phyloP scores from a whole-genome alignment of 1,140 invertebrate genomes.

The Euglossa dilemma region DNA sequence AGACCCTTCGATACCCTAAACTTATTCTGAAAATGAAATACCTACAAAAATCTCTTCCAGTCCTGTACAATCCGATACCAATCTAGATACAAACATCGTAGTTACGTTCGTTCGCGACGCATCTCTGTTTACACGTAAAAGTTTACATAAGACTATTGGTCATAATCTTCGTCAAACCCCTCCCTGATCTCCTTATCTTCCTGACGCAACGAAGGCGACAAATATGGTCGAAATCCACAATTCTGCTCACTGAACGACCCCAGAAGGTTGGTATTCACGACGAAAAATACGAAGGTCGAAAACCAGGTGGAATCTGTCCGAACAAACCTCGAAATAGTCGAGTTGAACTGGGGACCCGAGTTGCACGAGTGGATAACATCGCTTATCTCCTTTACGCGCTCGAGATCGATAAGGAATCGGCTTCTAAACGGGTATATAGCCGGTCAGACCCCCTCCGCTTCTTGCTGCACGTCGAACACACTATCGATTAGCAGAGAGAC shows the following conservation, averaged over 20 bases:
- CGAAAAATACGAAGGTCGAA: too few relatives aligned
- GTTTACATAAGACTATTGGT: not conserved
- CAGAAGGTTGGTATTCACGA: too few relatives aligned
- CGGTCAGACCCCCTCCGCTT: not conserved
- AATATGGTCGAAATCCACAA: too few relatives aligned
- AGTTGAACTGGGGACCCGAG: not conserved
- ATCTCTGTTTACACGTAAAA: not conserved
- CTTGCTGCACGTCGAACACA: not conserved
- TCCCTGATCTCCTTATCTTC: not conserved
- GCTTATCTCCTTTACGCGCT: not conserved
- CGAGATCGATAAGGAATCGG: constrained; percentile 33
- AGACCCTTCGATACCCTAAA: too few relatives aligned
- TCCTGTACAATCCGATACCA: too few relatives aligned
- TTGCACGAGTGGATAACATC: not conserved
- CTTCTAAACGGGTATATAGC: not conserved
- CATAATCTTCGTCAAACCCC: not conserved
- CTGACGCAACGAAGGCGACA: too few relatives aligned
- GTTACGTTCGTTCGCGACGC: not conserved
- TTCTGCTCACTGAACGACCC: too few relatives aligned
- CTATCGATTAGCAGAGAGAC: constrained; percentile 47
- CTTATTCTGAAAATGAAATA: too few relatives aligned
- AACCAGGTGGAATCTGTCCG: too few relatives aligned
- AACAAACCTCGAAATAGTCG: not conserved
- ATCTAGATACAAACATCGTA: not conserved
- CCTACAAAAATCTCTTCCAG: too few relatives aligned